Percentiles rank a stretch among this genome's conserved stretches.
Conservation (phyloP, 2,888 invertebrate genomes). For the Spicauda simplicius region DNA sequence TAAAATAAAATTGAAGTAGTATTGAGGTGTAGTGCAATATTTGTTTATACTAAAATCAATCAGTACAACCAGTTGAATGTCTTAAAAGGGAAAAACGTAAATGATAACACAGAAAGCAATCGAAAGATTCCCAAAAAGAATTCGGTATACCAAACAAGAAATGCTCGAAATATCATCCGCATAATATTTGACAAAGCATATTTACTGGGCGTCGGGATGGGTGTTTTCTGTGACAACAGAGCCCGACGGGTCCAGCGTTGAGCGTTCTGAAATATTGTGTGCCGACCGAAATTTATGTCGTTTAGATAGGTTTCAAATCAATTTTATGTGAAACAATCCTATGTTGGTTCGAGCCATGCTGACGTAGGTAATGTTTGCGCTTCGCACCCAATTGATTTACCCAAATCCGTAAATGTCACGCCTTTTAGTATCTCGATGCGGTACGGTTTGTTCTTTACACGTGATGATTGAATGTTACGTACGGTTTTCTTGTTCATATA, state of each 20-base stretch:
- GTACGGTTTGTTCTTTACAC: conserved; percentile 8
- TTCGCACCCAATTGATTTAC: conserved; percentile 72
- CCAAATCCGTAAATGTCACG: conserved; percentile 77
- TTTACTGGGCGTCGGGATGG: conserved; percentile 64
- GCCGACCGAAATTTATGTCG: conserved; percentile 63
- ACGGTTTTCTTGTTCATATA: not conserved
- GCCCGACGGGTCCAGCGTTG: conserved; percentile 43
- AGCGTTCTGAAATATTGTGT: conserved; percentile 62
- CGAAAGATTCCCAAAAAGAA: not conserved
- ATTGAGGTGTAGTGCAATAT: no score
- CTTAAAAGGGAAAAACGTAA: no score
- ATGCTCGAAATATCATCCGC: conserved; percentile 71
- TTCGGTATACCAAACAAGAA: conserved; percentile 58
- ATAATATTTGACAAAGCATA: conserved; percentile 75
- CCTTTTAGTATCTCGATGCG: conserved; percentile 55
- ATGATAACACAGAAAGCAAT: no score
- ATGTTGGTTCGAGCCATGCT: conserved; percentile 52
- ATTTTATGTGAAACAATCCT: conserved; percentile 70
- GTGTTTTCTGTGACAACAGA: conserved; percentile 73
- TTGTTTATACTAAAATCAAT: no score
- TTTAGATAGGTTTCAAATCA: conserved; percentile 69
- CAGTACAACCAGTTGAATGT: no score
- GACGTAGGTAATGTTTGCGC: conserved; percentile 74
- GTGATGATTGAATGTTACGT: not conserved
- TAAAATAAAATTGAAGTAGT: no score